Evolutionary conservation across 1,140 invertebrate genomes (phyloP), one percentile per base, ranked within the genome.

Genomic region (Sycophaga agraensis): DNA sequence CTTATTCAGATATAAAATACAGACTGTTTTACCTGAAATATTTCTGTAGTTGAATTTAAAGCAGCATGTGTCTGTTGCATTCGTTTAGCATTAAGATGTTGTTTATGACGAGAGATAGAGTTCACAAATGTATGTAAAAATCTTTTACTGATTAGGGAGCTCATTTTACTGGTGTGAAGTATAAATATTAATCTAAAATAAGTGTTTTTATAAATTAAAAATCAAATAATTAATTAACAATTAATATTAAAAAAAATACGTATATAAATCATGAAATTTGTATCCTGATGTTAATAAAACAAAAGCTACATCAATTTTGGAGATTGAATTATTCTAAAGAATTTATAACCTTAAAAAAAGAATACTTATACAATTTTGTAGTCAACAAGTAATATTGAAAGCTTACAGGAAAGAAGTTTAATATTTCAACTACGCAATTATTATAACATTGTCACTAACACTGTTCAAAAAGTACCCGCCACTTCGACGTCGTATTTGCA

Each of bases 51-150:
- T 6, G 73, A 73, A 62, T 69, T 74, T 16, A 74, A 58, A 26
- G 71, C 71, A 28, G 71, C 72, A 62, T 69, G 58, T 42, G 70
- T 73, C 48, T 74, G 70, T 58, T 73, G 71, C n/a, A 68, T 43
- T 42, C 73, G 65, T 42, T 65, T 66, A 6, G 64, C 31, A 26
- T 55, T 48, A 16, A 65, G 14, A 5, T 49, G 16, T 48, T 68
- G 69, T 31, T 68, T 65, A 17, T 60, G 43, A 26, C 65, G 58
- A 17, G 37, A 39, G 7, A 68, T 4, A 16, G 56, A 66, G 57
- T 67, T 65, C 3, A 68, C 28, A 31, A 71, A 45, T 6, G 64
- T 35, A 14, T 67, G 60, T 7, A 73, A 69, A 40, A 59, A 70
- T 50, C 66, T 65, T 59, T 69, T 66, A n/a, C n/a, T n/a, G 9